Evolutionary conservation across 2,797 vertebrate genomes (phyloP).

Genomic region (Aphelocoma californica): DNA sequence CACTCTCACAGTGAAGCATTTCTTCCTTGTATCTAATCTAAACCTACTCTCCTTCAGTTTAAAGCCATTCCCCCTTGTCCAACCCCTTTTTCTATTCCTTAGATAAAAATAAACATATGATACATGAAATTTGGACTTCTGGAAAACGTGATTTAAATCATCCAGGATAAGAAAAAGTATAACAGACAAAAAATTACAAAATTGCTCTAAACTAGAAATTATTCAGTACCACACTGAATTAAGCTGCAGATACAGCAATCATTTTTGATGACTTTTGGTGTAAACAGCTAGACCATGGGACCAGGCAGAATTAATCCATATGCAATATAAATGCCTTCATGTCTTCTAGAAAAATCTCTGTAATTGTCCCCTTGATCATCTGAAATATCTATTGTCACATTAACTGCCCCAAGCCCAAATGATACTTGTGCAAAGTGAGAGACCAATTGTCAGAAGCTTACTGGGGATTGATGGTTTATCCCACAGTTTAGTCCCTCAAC

Average conservation of each 20-base stretch:
- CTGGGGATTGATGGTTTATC: neutral
- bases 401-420: neutral
- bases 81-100: neutral
- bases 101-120: neutral
- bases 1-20: neutral
- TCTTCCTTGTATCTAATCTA: neutral
- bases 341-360: neutral
- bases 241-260: neutral
- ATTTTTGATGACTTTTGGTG: neutral
- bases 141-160: neutral
- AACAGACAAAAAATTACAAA: neutral
- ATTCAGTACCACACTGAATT: neutral
- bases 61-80: neutral
- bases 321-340: neutral
- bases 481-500: neutral
- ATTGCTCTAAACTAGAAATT: neutral
- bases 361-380: neutral
- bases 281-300: neutral
- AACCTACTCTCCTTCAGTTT: neutral
- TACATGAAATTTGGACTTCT: neutral
- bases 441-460: neutral
- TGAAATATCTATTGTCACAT: neutral
- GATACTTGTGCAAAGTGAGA: neutral
- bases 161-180: neutral
- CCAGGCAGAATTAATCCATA: neutral